Evolutionary conservation across 2,797 vertebrate species (phyloP), one percentile per base, ranked within the genome.

Genomic region (Crax fasciolata): DNA sequence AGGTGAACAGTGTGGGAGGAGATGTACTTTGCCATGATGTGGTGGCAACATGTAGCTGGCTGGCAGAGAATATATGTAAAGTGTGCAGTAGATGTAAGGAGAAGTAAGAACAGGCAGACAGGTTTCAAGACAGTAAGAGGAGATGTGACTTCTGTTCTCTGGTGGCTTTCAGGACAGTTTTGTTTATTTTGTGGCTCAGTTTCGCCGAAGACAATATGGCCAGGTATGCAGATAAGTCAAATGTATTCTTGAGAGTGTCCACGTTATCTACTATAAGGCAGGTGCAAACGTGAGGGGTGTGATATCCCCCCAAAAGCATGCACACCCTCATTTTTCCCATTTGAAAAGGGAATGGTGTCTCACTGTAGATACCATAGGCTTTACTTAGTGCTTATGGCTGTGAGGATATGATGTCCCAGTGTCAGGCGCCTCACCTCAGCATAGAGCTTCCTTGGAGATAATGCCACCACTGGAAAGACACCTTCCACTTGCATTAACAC

Each of bases 61-160:
- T 75, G 3, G 21, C 0, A 1, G 51, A 66, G 39, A 9, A 76
- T 21, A 6, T 5, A 0, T 0, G 0, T 0, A 4, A 18, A 13
- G 23, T 1, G 20, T 11, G 8, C 9, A 30, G 0, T 19, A 32
- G 7, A 0, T 1, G 8, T 3, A 27, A 81, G 2, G 24, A 32
- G 38, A 46, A 16, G 25, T 0, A 3, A 61, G 72, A 8, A 35
- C 35, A 32, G 25, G 2, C 0, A 1, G 20, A 1, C 0, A 0
- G 1, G 0, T 9, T 63, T 63, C 0, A 4, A 28, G 18, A 12
- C 3, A 10, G 24, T 3, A 13, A 28, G 52, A 76, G 48, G 16
- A 90, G 46, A 13, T 24, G 7, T 0, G 3, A 41, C 10, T 55
- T 77, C 39, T 57, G 3, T 61, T 71, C 67, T 11, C 28, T 63